Percentiles rank a stretch among this genome's conserved stretches.
Conservation (phyloP, 1,140 invertebrate species). For the Cotesia typhae region DNA sequence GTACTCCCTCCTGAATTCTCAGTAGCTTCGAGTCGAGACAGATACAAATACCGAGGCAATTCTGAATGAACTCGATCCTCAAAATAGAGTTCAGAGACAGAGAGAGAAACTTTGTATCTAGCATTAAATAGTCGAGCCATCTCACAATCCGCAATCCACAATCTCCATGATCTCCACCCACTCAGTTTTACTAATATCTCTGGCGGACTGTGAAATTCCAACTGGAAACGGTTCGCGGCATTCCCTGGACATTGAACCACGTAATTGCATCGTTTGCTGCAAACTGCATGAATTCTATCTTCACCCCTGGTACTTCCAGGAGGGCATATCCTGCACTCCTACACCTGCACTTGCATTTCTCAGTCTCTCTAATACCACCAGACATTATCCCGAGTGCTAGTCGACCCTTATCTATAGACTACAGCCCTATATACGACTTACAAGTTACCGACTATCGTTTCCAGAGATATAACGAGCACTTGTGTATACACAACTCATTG, state of each 20-base stretch:
- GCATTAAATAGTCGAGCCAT: too few relatives aligned
- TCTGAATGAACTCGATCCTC: not conserved
- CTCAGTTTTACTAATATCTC: constrained; percentile 48
- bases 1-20: too few relatives aligned
- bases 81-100: not conserved
- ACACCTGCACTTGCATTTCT: constrained; percentile 5
- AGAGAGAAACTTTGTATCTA: too few relatives aligned
- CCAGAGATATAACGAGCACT: too few relatives aligned
- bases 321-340: constrained; percentile 1
- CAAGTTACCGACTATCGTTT: too few relatives aligned
- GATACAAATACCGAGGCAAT: constrained; percentile 1
- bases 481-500: too few relatives aligned
- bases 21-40: not conserved
- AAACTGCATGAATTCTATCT: constrained; percentile 44
- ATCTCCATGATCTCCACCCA: constrained; percentile 1
- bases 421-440: too few relatives aligned
- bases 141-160: too few relatives aligned
- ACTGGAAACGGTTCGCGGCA: constrained; percentile 51
- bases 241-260: constrained; percentile 55
- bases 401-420: too few relatives aligned
- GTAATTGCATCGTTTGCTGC: constrained; percentile 58
- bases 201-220: constrained; percentile 56
- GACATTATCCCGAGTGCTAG: too few relatives aligned
- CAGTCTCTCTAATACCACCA: not conserved
- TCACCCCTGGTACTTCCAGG: not conserved